phyloP scores from a whole-genome alignment of 1,140 invertebrate species.

The Penaeus vannamei region DNA sequence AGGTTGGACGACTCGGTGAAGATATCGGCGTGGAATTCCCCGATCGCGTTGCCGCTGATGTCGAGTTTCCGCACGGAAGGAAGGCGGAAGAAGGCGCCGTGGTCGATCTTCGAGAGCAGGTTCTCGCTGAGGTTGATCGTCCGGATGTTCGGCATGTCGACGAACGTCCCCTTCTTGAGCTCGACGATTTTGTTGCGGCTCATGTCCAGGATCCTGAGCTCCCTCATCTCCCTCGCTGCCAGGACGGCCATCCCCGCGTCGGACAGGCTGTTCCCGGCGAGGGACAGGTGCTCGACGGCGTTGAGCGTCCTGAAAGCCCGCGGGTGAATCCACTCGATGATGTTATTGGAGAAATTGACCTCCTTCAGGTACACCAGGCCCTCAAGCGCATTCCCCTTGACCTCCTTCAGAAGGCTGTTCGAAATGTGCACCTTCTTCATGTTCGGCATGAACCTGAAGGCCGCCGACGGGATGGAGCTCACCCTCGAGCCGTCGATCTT shows the following conservation, averaged over 20 bases:
- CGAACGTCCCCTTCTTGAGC: conserved; percentile 84
- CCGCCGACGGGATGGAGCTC: conserved; percentile 45
- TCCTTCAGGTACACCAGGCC: conserved; percentile 81
- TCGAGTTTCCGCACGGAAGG: conserved; percentile 82
- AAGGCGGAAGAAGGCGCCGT: conserved; percentile 84
- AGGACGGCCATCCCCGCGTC: conserved; percentile 85
- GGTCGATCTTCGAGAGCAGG: conserved; percentile 81
- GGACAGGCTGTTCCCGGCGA: conserved; percentile 81
- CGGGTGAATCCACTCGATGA: conserved; percentile 84
- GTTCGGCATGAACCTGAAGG: conserved; percentile 66
- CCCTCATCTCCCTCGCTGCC: conserved; percentile 81
- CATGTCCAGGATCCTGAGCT: conserved; percentile 79
- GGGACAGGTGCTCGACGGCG: conserved; percentile 80
- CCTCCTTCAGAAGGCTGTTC: conserved; percentile 46
- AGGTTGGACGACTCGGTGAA: conserved; percentile 80
- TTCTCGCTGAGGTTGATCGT: conserved; percentile 82
- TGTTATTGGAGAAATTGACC: conserved; percentile 85
- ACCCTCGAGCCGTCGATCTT: conserved; percentile 67
- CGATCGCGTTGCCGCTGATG: conserved; percentile 84
- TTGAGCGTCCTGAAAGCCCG: conserved; percentile 81
- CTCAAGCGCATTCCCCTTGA: conserved; percentile 74
- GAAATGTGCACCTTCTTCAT: conserved; percentile 62
- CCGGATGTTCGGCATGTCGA: conserved; percentile 82
- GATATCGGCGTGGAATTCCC: conserved; percentile 84
- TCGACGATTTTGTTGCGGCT: conserved; percentile 81